Evolutionary conservation across 2,888 invertebrate genomes (phyloP).

Genomic region (Macrophya annulata): DNA sequence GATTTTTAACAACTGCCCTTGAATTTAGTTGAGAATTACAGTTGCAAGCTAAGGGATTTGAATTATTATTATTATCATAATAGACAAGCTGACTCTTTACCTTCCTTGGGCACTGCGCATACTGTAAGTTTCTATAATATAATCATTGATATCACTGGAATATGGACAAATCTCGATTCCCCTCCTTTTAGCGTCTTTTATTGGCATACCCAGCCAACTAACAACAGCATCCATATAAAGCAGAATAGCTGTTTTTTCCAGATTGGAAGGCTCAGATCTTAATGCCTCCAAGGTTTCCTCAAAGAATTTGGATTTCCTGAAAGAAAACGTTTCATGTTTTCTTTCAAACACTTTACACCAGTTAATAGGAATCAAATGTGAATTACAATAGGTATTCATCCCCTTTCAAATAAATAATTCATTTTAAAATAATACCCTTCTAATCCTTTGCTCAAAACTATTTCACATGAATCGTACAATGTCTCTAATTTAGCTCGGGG

Average conservation of each 20-base stretch:
- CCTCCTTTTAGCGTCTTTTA: conserved; percentile 69
- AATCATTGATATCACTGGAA: conserved; percentile 67
- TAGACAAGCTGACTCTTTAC: conserved; percentile 62
- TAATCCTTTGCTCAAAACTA: conserved; percentile 62
- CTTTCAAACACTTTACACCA: neutral
- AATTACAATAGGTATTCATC: conserved; percentile 8
- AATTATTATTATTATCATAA: neutral
- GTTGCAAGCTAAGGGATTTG: neutral
- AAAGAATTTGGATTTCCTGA: conserved; percentile 69
- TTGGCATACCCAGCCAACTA: conserved; percentile 70
- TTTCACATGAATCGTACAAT: conserved; percentile 65
- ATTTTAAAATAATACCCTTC: conserved; percentile 63
- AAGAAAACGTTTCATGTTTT: conserved; percentile 22
- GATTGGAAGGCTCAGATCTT: conserved; percentile 61
- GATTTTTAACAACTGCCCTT: neutral
- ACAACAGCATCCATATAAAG: conserved; percentile 71
- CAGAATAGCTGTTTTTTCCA: conserved; percentile 69
- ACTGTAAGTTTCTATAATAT: conserved; percentile 71
- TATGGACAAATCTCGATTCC: conserved; percentile 64
- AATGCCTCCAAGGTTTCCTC: conserved; percentile 61
- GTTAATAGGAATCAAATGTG: neutral
- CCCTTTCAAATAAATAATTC: conserved; percentile 40
- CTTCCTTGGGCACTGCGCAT: conserved; percentile 68
- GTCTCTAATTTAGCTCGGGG: conserved; percentile 70
- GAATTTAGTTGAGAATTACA: neutral